Conservation (phyloP, 1,140 invertebrate species). For the Thrips palmi region DNA sequence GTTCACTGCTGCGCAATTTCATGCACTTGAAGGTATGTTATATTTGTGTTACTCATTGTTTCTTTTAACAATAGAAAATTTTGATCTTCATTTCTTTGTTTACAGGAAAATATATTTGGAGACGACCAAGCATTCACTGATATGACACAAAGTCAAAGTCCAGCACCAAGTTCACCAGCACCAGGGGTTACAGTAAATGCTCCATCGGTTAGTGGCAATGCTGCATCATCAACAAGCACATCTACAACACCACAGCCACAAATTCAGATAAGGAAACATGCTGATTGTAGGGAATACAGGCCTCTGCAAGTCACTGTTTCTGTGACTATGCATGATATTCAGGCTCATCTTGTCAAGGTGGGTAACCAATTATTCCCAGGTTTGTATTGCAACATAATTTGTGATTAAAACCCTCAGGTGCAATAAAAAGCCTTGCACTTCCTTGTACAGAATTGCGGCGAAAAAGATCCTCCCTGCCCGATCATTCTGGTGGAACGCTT, state of each 20-base stretch:
- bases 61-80: slow-evolving; percentile 12
- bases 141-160: slow-evolving; percentile 28
- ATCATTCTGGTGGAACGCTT: slow-evolving; percentile 76
- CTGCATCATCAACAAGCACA: not conserved
- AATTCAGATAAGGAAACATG: slow-evolving; percentile 33
- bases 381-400: not conserved
- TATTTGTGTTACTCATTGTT: slow-evolving; percentile 1
- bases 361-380: slow-evolving; percentile 4
- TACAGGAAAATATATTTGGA: slow-evolving; percentile 90
- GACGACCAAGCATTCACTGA: slow-evolving; percentile 87
- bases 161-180: slow-evolving; percentile 16
- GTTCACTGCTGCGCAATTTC: slow-evolving; percentile 71
- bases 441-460: slow-evolving; percentile 49
- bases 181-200: slow-evolving; percentile 12
- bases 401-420: not conserved
- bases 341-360: slow-evolving; percentile 74
- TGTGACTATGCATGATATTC: slow-evolving; percentile 87
- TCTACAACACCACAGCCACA: slow-evolving; percentile 23
- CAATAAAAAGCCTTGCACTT: not conserved
- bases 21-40: slow-evolving; percentile 59
- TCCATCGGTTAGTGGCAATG: slow-evolving; percentile 16
- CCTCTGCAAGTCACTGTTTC: slow-evolving; percentile 82
- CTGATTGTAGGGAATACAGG: slow-evolving; percentile 73
- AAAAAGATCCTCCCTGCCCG: slow-evolving; percentile 75
- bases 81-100: no score